Evolutionary conservation across 2,888 invertebrate genomes (phyloP).

Genomic region (Syritta pipiens): DNA sequence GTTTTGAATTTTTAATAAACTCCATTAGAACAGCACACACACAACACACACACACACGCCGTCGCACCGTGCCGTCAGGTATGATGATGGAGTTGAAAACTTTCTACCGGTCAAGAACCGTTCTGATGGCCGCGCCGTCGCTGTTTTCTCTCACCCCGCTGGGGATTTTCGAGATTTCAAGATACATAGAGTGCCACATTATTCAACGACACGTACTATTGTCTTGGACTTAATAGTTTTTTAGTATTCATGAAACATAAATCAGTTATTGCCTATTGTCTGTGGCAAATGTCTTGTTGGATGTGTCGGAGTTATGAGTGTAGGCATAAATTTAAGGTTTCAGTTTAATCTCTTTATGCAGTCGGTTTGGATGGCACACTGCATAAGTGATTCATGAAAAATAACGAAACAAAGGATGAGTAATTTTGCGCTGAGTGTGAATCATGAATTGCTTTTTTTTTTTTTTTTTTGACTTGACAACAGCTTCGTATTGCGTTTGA

Average conservation of each 20-base stretch:
- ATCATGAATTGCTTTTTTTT: not conserved
- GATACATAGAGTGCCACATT: not conserved
- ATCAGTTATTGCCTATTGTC: slow-evolving; percentile 47
- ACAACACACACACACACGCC: too few species aligned
- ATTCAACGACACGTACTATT: slow-evolving; percentile 42
- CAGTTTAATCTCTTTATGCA: slow-evolving; percentile 39
- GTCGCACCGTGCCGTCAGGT: too few species aligned
- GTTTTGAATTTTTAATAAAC: slow-evolving; percentile 58
- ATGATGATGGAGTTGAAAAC: slow-evolving; percentile 2
- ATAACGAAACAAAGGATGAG: slow-evolving; percentile 21
- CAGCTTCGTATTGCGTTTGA: too few species aligned
- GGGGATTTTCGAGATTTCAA: too few species aligned
- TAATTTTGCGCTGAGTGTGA: slow-evolving; percentile 28
- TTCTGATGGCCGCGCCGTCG: too few species aligned
- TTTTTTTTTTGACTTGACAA: too few species aligned
- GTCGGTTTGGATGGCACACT: too few species aligned
- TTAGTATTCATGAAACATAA: slow-evolving; percentile 43
- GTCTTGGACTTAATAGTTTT: not conserved
- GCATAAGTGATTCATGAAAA: slow-evolving; percentile 22
- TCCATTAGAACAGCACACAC: slow-evolving; percentile 29
- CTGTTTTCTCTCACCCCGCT: not conserved
- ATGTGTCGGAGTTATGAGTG: slow-evolving; percentile 17
- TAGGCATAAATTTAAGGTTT: slow-evolving; percentile 22
- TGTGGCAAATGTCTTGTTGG: slow-evolving; percentile 3
- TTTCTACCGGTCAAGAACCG: slow-evolving; percentile 46